Conservation (phyloP, 2,113 vertebrate species). For the Nothocercus julius region DNA sequence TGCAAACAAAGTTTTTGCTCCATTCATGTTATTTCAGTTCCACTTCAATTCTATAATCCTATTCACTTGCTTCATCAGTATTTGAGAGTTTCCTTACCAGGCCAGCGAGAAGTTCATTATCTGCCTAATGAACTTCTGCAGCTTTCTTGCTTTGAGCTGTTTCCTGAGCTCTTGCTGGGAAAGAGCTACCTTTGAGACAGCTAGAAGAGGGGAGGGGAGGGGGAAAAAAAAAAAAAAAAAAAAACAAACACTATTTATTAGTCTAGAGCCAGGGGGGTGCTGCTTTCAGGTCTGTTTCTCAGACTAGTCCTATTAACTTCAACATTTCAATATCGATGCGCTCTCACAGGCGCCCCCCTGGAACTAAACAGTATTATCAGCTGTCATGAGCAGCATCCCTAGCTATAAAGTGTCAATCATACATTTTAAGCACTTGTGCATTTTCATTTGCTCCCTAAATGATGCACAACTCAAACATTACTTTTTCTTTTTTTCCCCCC, state of each 20-base stretch:
- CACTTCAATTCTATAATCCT: not conserved
- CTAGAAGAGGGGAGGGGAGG: not conserved
- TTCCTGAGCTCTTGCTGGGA: not conserved
- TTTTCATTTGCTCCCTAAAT: not conserved
- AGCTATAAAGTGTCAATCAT: not conserved
- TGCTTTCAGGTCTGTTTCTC: not conserved
- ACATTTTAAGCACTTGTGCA: not conserved
- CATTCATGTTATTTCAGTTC: not conserved
- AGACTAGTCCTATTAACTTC: not conserved
- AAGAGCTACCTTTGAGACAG: not conserved
- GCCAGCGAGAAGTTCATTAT: not conserved
- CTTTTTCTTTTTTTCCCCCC: too few relatives aligned
- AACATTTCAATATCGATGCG: not conserved
- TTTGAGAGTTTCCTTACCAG: not conserved
- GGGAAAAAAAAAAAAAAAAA: not conserved
- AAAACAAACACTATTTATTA: not conserved
- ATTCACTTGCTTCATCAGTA: not conserved
- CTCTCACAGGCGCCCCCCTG: not conserved
- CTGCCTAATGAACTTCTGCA: not conserved
- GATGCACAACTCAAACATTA: not conserved
- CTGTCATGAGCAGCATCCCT: not conserved
- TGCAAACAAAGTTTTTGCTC: not conserved
- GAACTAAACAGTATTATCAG: not conserved
- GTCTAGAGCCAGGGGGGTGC: fast-evolving
- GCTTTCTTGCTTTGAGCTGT: not conserved